Evolutionary conservation across 2,113 vertebrate species (phyloP).

Genomic region (Cyanistes caeruleus): DNA sequence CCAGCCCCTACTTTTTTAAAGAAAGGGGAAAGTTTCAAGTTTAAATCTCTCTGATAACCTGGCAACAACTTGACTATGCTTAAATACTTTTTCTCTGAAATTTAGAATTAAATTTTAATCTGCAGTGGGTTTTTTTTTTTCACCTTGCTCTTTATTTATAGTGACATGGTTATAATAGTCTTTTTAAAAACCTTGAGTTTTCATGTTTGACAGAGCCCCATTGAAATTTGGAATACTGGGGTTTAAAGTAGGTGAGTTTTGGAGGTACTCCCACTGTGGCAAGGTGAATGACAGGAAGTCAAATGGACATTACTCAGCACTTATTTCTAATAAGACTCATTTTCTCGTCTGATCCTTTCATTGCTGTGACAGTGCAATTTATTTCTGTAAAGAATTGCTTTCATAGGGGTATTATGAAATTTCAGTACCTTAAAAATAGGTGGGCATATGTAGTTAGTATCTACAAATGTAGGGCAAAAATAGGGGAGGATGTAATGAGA

Average conservation of each 20-base stretch:
- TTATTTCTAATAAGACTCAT: conserved; percentile 22
- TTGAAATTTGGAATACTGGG: not conserved
- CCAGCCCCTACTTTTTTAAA: not conserved
- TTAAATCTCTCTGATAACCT: too few species aligned
- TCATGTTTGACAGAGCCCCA: not conserved
- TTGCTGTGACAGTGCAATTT: conserved; percentile 11
- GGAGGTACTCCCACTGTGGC: not conserved
- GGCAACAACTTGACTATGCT: not conserved
- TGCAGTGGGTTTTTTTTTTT: not conserved
- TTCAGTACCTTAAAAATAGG: not conserved
- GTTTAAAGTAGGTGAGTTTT: conserved; percentile 1
- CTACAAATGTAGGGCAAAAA: not conserved
- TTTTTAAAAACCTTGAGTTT: not conserved
- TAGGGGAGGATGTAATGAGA: not conserved
- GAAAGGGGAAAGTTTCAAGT: not conserved
- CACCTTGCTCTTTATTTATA: not conserved
- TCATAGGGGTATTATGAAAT: not conserved
- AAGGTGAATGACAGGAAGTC: conserved; percentile 5
- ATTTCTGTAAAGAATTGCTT: conserved; percentile 1
- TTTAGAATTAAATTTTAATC: not conserved
- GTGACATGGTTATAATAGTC: not conserved
- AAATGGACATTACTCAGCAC: not conserved
- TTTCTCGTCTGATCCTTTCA: conserved; percentile 3
- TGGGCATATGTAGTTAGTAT: not conserved
- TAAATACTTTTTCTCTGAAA: not conserved